Base-by-base conservation (phyloP, 2,888 invertebrate genomes). In the Bellardia bayeri region DNA sequence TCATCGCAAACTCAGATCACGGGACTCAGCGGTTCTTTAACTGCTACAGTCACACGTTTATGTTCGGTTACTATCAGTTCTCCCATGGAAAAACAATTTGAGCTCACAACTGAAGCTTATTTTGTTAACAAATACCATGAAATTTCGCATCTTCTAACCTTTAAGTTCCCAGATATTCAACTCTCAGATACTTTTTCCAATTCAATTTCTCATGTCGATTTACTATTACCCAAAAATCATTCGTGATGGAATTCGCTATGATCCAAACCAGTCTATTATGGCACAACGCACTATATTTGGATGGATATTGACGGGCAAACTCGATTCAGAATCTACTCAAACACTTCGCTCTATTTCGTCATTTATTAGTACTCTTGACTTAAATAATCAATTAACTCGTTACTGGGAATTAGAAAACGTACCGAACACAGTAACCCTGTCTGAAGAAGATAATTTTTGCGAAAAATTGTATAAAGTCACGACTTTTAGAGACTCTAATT, bases 341-440 rank as follows among this genome's bases (percentile, higher is more conserved):
- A 23, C 66, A 3, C 45, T 66, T 23, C 42, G 13, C 2, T 54
- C 54, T 1, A n/a, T 37, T 16, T 37, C 49, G 6, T 42, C 54
- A 1, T 16, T 56, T 54, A 8, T 40, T 2, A 54, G 42, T 6
- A 79, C 14, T 13, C 14, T 69, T 13, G 30, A 56, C 5, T 5
- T 69, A n/a, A 58, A 49, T 11, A 11, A 61, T 0, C 23, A 69
- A 49, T 56, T 78, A 16, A n/a, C 42, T 2, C 54, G 23, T 9
- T 69, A 72, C 8, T 72, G 68, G 68, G 68, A 79, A 30, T 11
- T 79, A 2, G 68, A 79, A 42, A 49, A 79, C 2, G 11, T 80
- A 7, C 37, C 66, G 13, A 37, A 30, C 2, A 4, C 16, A 16
- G 7, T 9, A 8, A 23, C 3, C 9, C 14, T 45, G n/a, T 58